Evolutionary conservation across 1,140 invertebrate genomes (phyloP), one percentile per base, ranked within the genome.

Genomic region (Zaprionus gabonicus): DNA sequence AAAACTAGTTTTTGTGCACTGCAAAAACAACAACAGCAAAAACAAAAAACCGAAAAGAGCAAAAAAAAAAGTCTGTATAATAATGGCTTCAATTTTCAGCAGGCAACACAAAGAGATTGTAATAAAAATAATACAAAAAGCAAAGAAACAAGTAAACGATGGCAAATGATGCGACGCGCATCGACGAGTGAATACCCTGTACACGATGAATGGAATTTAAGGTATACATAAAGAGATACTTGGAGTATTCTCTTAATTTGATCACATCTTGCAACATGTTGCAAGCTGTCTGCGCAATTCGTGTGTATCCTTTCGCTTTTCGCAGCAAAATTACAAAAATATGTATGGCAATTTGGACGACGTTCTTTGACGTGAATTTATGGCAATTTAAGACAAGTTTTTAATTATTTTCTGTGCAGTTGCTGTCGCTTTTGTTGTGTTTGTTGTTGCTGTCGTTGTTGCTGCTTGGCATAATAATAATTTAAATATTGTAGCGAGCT

Each of bases 341-440:
- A 78, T 84, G 65, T 78, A 81, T 78, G 82, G 82, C 82, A 84
- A 84, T 80, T 84, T 81, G 80, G 70, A 86, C 82, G 75, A 85
- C 78, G 85, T 84, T 88, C 85, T 88, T 88, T 82, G 85, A 88
- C 85, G 55, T 88, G 85, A 90, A 90, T 88, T 88, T 90, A 88
- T 88, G 86, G 85, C 86, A 88, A 88, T 88, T 88, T 83, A 82
- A 90, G 85, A 88, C 85, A 90, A 90, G 85, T 91, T 90, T 90
- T 90, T 90, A 91, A 90, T 90, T 90, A 90, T 90, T 90, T 88
- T 79, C 64, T 81, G 71, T 64, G 69, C 41, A 58, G 62, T 25
- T 28, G 56, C 25, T 70, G 59, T 70, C 49, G 71, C 34, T 44
- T 56, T 65, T 66, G 34, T 34, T 51, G 71, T 10, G 36, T 36